Conservation (phyloP, 2,797 vertebrate species). For the Eidolon dupreanum region DNA sequence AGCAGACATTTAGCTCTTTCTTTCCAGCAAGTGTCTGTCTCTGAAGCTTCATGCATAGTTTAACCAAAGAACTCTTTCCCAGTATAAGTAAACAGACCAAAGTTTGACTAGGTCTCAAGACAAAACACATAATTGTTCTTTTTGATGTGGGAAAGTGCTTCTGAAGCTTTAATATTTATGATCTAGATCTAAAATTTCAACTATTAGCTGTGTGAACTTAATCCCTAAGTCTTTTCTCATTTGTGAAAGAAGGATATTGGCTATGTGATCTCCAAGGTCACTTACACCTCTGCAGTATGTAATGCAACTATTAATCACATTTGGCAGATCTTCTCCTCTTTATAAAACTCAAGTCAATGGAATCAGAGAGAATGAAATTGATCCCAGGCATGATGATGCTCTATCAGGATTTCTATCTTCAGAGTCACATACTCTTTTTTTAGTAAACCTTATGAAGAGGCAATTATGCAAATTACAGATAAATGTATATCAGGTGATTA, state of each 20-base stretch:
- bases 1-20: background rate
- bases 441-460: background rate
- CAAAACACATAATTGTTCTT: background rate
- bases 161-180: constrained; percentile 14
- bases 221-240: background rate
- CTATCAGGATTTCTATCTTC: background rate
- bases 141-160: background rate
- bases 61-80: background rate
- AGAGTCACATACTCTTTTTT: background rate
- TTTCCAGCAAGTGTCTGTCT: background rate
- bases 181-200: background rate
- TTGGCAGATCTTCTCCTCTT: background rate
- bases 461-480: background rate
- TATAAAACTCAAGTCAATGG: background rate
- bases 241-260: constrained; percentile 25
- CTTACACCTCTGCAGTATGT: background rate
- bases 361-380: background rate
- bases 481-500: background rate
- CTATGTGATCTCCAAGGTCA: constrained; percentile 46
- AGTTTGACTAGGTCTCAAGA: background rate
- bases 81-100: background rate
- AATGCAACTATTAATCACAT: background rate
- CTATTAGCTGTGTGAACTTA: background rate
- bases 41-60: background rate
- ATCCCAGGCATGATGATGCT: background rate